Percentiles rank a stretch among this genome's conserved stretches.
phyloP scores from a whole-genome alignment of 2,888 invertebrate genomes.

The Cartodere bifasciata region DNA sequence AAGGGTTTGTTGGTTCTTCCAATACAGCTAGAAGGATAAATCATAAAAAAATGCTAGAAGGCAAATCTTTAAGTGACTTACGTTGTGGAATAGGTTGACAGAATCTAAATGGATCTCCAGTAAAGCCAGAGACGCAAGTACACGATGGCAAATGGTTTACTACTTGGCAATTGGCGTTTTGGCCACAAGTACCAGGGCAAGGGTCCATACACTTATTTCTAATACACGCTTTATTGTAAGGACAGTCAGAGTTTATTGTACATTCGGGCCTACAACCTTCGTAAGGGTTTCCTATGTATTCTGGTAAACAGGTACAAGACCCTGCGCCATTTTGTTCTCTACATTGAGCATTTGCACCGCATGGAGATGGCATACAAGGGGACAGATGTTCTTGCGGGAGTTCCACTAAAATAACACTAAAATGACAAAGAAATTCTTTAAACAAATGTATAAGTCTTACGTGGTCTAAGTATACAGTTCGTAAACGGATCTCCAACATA shows the following conservation, averaged over 20 bases:
- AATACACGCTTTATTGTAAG: constrained; percentile 54
- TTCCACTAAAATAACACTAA: no score
- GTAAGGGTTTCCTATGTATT: constrained; percentile 66
- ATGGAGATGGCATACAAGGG: constrained; percentile 65
- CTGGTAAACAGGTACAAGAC: constrained; percentile 54
- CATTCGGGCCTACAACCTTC: constrained; percentile 69
- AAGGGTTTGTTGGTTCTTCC: constrained; percentile 40
- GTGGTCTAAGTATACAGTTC: constrained; percentile 30
- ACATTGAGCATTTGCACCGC: constrained; percentile 53
- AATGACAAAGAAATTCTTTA: neutral
- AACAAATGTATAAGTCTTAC: neutral
- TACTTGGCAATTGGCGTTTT: constrained; percentile 38
- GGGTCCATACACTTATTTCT: constrained; percentile 63
- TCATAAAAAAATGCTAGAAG: neutral
- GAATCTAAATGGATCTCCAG: constrained; percentile 43
- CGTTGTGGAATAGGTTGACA: constrained; percentile 27
- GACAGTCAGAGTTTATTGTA: constrained; percentile 60
- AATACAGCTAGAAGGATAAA: constrained; percentile 18
- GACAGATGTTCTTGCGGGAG: constrained; percentile 36
- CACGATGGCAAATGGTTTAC: constrained; percentile 57
- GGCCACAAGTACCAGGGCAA: constrained; percentile 58
- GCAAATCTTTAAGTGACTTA: constrained; percentile 22
- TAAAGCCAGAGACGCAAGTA: constrained; percentile 49
- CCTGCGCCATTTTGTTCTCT: constrained; percentile 42
- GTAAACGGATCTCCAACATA: constrained; percentile 58